Evolutionary conservation across 2,888 invertebrate genomes (phyloP).

Genomic region (Troides helena): DNA sequence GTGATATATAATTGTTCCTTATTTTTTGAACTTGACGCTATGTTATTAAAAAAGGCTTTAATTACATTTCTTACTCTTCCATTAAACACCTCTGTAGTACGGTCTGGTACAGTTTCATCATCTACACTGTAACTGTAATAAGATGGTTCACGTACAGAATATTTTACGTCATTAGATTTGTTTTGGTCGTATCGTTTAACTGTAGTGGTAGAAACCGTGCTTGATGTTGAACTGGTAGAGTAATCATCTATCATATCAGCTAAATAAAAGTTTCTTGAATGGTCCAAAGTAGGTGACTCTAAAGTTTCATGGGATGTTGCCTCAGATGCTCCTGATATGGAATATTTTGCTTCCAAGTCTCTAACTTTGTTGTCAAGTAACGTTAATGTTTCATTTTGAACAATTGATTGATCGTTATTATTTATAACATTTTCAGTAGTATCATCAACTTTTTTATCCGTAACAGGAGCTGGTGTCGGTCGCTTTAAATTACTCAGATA

Average conservation of each 20-base stretch:
- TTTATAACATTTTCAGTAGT: conserved; percentile 48
- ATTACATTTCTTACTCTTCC: conserved; percentile 65
- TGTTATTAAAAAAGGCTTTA: conserved; percentile 63
- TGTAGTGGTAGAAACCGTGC: conserved; percentile 43
- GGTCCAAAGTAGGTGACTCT: conserved; percentile 63
- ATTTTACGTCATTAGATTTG: conserved; percentile 42
- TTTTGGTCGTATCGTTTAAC: conserved; percentile 38
- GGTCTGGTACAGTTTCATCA: conserved; percentile 61
- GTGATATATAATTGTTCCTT: conserved; percentile 39
- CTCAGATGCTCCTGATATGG: conserved; percentile 47
- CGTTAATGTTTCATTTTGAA: conserved; percentile 35
- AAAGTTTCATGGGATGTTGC: conserved; percentile 60
- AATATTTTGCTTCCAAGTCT: conserved; percentile 48
- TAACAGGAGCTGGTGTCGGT: conserved; percentile 51
- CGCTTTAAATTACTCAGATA: conserved; percentile 60
- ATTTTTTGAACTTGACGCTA: conserved; percentile 47
- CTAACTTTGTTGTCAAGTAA: conserved; percentile 39
- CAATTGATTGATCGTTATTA: conserved; percentile 5
- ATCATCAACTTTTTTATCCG: conserved; percentile 40
- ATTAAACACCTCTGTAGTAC: conserved; percentile 69
- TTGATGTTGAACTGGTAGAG: conserved; percentile 47
- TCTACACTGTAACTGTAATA: conserved; percentile 66
- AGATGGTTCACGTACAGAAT: conserved; percentile 47
- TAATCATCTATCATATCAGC: conserved; percentile 42
- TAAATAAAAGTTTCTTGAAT: conserved; percentile 36